Percentiles rank a stretch among this genome's conserved stretches.
Evolutionary conservation across 1,140 invertebrate species (phyloP).

Genomic region (Trachymyrmex cornetzi): DNA sequence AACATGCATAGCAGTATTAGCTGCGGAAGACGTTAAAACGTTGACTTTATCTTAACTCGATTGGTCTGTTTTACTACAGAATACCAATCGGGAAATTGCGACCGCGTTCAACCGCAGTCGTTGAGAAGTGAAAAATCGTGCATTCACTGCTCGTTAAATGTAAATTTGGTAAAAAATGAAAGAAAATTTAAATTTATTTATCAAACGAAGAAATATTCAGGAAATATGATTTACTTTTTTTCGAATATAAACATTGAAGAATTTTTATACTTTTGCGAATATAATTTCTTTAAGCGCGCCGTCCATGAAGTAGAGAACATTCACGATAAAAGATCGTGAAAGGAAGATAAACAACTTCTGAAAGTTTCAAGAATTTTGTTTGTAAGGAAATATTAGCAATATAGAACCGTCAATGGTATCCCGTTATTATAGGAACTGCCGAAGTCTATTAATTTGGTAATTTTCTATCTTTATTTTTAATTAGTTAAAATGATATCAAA

Average conservation of each 20-base stretch:
- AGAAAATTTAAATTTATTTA: background rate
- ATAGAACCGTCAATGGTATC: too few relatives aligned
- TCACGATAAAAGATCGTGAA: background rate
- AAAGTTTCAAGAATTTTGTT: background rate
- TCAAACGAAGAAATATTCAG: background rate
- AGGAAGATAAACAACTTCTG: background rate
- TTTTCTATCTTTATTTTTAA: too few relatives aligned
- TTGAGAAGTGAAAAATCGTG: background rate
- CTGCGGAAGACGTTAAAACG: slow-evolving; percentile 24
- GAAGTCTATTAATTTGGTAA: too few relatives aligned
- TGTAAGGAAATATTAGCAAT: background rate
- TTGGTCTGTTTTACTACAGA: slow-evolving; percentile 1
- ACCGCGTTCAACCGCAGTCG: slow-evolving; percentile 1
- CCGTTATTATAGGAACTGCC: too few relatives aligned
- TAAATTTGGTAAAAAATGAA: background rate
- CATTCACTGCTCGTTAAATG: slow-evolving; percentile 6
- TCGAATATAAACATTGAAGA: background rate
- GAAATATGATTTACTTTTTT: background rate
- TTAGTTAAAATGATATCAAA: too few relatives aligned
- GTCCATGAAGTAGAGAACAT: background rate
- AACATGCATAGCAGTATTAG: background rate
- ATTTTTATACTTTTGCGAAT: slow-evolving; percentile 8
- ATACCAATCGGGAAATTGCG: background rate
- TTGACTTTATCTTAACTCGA: slow-evolving; percentile 33
- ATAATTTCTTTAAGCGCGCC: background rate